Evolutionary conservation across 2,113 vertebrate genomes (phyloP), one percentile per base, ranked within the genome.

Genomic region (Crocuta crocuta): DNA sequence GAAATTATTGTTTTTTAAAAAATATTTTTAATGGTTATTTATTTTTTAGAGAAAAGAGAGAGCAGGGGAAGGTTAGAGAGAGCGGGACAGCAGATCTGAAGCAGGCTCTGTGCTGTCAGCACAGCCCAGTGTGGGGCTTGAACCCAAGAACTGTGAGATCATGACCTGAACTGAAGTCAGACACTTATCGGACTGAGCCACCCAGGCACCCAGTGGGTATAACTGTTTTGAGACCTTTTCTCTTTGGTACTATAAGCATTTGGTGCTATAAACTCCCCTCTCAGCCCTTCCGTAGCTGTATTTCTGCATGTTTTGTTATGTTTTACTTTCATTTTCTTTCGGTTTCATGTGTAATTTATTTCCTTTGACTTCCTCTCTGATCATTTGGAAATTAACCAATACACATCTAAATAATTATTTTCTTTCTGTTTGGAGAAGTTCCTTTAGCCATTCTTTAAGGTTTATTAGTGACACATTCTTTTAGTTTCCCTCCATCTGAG

Each of bases 401-500:
- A 68, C 21, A 90, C 28, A 84, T 90, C n/a, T 90, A 83, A 89
- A 76, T 83, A 76, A 83, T 94, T 55, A 89, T 80, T 83, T 71
- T 66, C 21, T 39, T 92, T 78, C 11, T 92, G 12, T 70, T 90
- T 94, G 81, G 58, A 90, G 53, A 83, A 82, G 55, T 73, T 87
- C 13, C 35, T 89, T 78, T 93, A 71, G 68, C 35, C 45, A 74
- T 93, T 74, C 55, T 92, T 96, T 85, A 89, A 79, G 43, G 28
- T 89, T 91, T 92, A 28, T 76, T 84, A 79, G n/a, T 94, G 45
- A 89, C 33, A 73, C 12, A 48, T 94, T 87, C 68, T 79, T 93
- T 91, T 81, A 82, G 39, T 61, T 84, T 88, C 58, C 58, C 66
- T 87, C 87, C 58, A 81, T 76, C 68, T 89, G 55, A 85, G 82